Evolutionary conservation across 1,140 invertebrate species (phyloP).

Genomic region (Orius insidiosus): DNA sequence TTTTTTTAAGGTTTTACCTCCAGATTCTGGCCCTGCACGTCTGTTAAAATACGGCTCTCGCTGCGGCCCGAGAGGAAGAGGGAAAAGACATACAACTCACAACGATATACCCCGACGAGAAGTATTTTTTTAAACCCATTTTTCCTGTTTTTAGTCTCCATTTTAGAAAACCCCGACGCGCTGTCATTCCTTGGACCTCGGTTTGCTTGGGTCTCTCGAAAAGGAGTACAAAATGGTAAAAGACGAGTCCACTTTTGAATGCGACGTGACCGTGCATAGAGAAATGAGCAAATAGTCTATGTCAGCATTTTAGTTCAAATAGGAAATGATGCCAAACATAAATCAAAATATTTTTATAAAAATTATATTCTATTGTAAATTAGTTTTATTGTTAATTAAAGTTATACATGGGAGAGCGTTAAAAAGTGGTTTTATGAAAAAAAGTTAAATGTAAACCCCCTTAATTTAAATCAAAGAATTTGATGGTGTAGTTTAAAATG

Average conservation of each 20-base stretch:
- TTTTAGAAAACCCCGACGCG: slow-evolving; percentile 11
- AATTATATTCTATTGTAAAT: background rate
- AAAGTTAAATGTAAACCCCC: no score
- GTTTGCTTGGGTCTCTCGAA: background rate
- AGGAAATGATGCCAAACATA: background rate
- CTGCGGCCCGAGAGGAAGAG: slow-evolving; percentile 21
- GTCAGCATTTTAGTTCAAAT: background rate
- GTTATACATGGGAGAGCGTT: background rate
- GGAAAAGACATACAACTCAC: slow-evolving; percentile 20
- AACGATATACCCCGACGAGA: background rate
- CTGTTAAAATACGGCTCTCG: slow-evolving; percentile 27
- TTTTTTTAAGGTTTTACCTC: slow-evolving; percentile 26
- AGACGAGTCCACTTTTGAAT: slow-evolving; percentile 23
- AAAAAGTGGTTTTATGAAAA: no score
- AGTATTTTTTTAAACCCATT: background rate
- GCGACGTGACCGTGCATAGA: slow-evolving; percentile 28
- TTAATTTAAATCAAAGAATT: no score
- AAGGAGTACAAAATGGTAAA: slow-evolving; percentile 11
- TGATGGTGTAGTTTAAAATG: no score
- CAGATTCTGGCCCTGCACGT: slow-evolving; percentile 25
- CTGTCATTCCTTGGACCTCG: slow-evolving; percentile 17
- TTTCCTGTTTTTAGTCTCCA: background rate
- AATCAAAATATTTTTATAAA: background rate
- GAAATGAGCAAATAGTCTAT: slow-evolving; percentile 23
- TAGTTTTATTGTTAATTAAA: background rate